These are phyloP conservation scores for Philypnodon macrostomus DNA, from an alignment of 2,797 vertebrate genomes.

Conservation along the genomic window DNA sequence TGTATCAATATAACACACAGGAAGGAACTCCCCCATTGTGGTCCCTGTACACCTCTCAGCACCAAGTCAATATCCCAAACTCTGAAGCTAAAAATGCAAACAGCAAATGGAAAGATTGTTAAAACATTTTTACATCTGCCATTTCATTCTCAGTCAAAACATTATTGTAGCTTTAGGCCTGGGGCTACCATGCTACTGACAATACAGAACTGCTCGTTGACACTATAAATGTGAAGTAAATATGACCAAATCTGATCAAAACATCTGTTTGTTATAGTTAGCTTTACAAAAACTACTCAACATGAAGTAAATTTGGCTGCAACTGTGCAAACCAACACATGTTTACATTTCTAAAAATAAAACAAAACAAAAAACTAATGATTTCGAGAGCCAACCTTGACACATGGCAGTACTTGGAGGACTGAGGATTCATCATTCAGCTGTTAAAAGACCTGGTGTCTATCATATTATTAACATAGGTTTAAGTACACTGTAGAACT, in stretches of 20 bases:
- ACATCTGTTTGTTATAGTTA: neutral
- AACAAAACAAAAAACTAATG: constrained; percentile 29
- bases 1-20: constrained; percentile 37
- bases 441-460: constrained; percentile 10
- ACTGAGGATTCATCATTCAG: constrained; percentile 30
- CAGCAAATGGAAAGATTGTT: constrained; percentile 26
- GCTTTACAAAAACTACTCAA: neutral
- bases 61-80: constrained; percentile 43
- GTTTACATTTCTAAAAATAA: constrained; percentile 25
- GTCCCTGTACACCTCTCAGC: constrained; percentile 44
- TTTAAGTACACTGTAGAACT: no score
- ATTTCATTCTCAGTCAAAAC: constrained; percentile 6
- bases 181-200: no score
- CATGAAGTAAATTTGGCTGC: no score
- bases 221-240: no score
- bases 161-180: no score
- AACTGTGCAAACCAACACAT: no score
- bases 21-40: constrained; percentile 67
- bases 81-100: constrained; percentile 32
- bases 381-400: constrained; percentile 30
- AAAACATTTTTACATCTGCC: constrained; percentile 26
- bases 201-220: no score
- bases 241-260: no score
- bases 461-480: no score
- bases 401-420: constrained; percentile 40